phyloP scores from a whole-genome alignment of 2,888 invertebrate genomes.

The Ellobium chinense region DNA sequence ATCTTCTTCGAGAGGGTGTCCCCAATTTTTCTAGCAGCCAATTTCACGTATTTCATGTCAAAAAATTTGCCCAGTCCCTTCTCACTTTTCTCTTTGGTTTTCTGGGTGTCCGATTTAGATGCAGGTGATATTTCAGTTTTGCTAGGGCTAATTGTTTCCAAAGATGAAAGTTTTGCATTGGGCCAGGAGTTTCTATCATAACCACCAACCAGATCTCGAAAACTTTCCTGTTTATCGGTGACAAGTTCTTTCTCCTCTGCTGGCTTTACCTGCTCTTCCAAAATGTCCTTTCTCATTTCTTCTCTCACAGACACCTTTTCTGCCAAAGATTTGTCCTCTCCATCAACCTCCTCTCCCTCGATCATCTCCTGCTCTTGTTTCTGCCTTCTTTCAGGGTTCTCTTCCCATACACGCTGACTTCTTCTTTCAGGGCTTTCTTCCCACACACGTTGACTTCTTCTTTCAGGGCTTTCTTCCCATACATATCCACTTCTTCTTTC shows the following conservation, averaged over 20 bases:
- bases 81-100: neutral
- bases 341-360: neutral
- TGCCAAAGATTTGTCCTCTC: neutral
- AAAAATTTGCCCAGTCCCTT: neutral
- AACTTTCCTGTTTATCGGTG: neutral
- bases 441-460: neutral
- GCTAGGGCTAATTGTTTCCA: neutral
- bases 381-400: no score
- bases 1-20: neutral
- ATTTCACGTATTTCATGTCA: neutral
- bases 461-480: neutral
- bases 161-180: neutral
- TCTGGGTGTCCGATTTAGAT: neutral
- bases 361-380: no score
- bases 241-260: neutral
- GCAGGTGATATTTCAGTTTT: neutral
- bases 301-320: neutral
- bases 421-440: no score
- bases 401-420: no score
- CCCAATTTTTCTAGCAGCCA: constrained; percentile 14
- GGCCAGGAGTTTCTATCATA: neutral
- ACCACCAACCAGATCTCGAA: neutral
- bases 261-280: neutral
- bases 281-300: neutral
- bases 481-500: neutral